Conservation (phyloP, 2,888 invertebrate genomes). For the Zootermopsis nevadensis region DNA sequence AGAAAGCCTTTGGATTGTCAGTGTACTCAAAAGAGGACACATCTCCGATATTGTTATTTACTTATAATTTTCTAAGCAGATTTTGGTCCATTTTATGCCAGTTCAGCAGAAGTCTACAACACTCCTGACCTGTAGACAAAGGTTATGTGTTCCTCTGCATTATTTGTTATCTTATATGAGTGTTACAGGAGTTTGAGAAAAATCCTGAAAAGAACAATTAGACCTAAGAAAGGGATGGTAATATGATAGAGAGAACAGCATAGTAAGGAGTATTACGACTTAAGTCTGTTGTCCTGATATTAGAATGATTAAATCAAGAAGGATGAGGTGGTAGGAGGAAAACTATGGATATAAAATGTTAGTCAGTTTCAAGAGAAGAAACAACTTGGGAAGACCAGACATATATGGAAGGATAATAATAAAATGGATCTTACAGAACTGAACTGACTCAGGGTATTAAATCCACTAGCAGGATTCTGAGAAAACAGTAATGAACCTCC, state of each 20-base stretch:
- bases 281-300: not conserved
- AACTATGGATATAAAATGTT: not conserved
- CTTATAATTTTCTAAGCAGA: no score
- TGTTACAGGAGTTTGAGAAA: no score
- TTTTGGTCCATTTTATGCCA: no score
- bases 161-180: no score
- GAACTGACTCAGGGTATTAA: not conserved
- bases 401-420: not conserved
- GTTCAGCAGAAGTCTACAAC: no score
- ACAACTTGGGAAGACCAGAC: not conserved
- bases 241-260: not conserved
- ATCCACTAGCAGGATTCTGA: not conserved
- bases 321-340: slow-evolving; percentile 17
- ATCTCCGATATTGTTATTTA: no score
- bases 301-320: slow-evolving; percentile 57
- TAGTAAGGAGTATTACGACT: not conserved
- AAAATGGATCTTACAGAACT: not conserved
- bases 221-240: not conserved
- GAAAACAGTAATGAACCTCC: not conserved
- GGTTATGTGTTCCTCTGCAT: no score
- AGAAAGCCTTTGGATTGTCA: no score
- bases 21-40: no score
- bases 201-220: not conserved
- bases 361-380: not conserved
- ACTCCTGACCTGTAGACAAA: no score